These are phyloP conservation scores for Leptinotarsa lineolata DNA, from an alignment of 1,140 invertebrate species.

Conservation along the genomic window DNA sequence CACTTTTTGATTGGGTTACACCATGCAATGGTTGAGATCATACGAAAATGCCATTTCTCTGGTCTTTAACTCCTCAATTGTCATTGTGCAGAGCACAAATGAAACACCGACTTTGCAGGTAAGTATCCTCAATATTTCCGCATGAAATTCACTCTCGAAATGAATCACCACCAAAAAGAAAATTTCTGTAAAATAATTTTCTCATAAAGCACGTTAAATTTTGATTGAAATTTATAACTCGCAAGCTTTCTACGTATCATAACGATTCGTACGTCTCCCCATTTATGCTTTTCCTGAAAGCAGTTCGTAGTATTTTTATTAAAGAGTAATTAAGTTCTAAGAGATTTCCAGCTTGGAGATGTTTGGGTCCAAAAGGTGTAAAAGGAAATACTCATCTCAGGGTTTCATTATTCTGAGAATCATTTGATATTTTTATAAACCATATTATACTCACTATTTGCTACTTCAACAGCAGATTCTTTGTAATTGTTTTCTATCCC, in stretches of 20 bases:
- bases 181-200: too few relatives aligned
- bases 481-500: conserved; percentile 10
- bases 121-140: too few relatives aligned
- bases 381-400: neutral
- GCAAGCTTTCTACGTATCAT: neutral
- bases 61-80: too few relatives aligned
- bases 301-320: neutral
- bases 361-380: neutral
- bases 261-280: neutral
- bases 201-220: neutral
- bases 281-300: neutral
- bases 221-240: neutral
- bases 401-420: neutral
- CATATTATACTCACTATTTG: conserved; percentile 20
- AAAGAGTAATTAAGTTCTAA: neutral
- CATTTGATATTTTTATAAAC: neutral
- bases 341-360: neutral
- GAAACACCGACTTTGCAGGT: too few relatives aligned
- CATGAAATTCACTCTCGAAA: too few relatives aligned
- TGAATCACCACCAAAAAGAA: too few relatives aligned
- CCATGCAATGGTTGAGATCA: too few relatives aligned
- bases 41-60: too few relatives aligned
- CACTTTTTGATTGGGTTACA: too few relatives aligned
- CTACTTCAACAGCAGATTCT: conserved; percentile 25
- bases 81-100: too few relatives aligned